phyloP scores from a whole-genome alignment of 1,140 invertebrate species.

The Thalassaphorura encarpata region DNA sequence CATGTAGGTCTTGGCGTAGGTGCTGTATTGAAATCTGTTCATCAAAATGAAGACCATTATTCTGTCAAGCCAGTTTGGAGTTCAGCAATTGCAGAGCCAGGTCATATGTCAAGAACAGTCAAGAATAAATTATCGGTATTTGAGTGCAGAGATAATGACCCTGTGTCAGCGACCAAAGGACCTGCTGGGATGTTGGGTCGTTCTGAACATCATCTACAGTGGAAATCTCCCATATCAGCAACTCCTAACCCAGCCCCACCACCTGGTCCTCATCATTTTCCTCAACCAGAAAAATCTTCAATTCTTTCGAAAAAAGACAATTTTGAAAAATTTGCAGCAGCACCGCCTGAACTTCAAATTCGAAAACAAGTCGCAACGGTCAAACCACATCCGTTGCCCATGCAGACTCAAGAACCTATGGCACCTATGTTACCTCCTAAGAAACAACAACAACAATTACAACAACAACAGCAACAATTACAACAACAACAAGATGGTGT shows the following conservation, averaged over 20 bases:
- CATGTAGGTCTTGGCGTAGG: too few relatives aligned
- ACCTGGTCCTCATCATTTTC: not conserved
- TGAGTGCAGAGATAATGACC: conserved; percentile 3
- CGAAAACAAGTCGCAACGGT: not conserved
- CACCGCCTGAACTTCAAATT: not conserved
- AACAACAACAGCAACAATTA: too few relatives aligned
- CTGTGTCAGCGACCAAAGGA: not conserved
- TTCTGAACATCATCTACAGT: too few relatives aligned
- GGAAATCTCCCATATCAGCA: not conserved
- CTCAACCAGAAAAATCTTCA: not conserved
- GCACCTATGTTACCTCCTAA: not conserved
- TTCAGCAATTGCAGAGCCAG: conserved; percentile 1
- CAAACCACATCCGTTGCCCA: not conserved
- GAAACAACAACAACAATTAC: not conserved
- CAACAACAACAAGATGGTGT: conserved; percentile 20
- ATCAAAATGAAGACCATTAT: conserved; percentile 5
- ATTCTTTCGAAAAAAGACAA: not conserved
- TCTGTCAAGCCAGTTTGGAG: conserved; percentile 27
- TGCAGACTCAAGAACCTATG: not conserved
- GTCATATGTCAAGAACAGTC: conserved; percentile 14
- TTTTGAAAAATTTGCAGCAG: not conserved
- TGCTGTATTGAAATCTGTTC: too few relatives aligned
- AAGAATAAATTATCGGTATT: conserved; percentile 28
- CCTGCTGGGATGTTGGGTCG: too few relatives aligned
- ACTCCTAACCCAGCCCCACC: not conserved